phyloP scores from a whole-genome alignment of 2,888 invertebrate species.

The Sinelater perroti region DNA sequence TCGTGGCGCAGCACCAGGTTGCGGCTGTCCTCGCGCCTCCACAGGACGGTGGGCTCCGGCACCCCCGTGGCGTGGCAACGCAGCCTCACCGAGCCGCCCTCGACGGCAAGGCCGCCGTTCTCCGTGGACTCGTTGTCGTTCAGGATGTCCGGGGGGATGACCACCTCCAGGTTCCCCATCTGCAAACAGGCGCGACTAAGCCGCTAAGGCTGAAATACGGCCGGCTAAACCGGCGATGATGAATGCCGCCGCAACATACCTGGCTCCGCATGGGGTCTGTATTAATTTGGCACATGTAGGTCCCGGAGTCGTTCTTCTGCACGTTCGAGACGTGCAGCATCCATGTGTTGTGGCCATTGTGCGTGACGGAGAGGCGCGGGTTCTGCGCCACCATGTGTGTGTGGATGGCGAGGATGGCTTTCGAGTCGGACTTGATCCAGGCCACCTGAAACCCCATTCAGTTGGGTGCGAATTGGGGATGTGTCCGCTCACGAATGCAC shows the following conservation, averaged over 20 bases:
- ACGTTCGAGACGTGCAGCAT: conserved; percentile 90
- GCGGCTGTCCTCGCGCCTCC: conserved; percentile 82
- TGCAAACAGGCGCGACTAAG: conserved; percentile 55
- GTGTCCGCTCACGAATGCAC: conserved; percentile 47
- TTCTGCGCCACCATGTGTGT: conserved; percentile 91
- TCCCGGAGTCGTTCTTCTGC: conserved; percentile 90
- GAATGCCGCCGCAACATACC: conserved; percentile 64
- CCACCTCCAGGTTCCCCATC: conserved; percentile 88
- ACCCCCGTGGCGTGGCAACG: conserved; percentile 83
- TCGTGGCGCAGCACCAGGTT: conserved; percentile 81
- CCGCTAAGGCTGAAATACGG: conserved; percentile 29
- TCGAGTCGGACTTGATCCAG: conserved; percentile 91
- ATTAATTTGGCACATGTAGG: conserved; percentile 95
- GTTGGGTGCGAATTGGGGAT: conserved; percentile 43
- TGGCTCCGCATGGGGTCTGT: conserved; percentile 90
- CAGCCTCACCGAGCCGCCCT: conserved; percentile 80
- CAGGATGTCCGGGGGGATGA: conserved; percentile 87
- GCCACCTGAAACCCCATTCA: conserved; percentile 73
- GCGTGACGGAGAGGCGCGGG: conserved; percentile 84
- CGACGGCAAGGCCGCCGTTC: conserved; percentile 79
- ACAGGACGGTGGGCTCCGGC: conserved; percentile 80
- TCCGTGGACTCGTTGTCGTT: conserved; percentile 74
- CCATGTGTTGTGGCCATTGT: conserved; percentile 94
- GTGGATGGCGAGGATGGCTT: conserved; percentile 88
- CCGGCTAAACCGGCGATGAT: conserved; percentile 31